Conservation (phyloP, 2,113 vertebrate genomes). For the Zosterops pallidus region DNA sequence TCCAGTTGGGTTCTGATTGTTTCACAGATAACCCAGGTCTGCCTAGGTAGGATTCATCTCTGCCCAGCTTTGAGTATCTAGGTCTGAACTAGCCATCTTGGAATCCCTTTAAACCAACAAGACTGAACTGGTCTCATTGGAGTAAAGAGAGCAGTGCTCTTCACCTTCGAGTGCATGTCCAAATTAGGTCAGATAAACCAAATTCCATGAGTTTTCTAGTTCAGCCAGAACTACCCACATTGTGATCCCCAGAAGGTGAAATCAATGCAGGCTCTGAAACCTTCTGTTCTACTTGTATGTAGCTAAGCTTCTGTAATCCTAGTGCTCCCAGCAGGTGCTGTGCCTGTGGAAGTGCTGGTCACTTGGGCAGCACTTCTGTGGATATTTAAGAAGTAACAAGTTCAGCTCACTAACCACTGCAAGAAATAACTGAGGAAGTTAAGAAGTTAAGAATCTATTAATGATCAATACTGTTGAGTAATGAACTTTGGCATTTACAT, state of each 20-base stretch:
- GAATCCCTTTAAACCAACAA: not conserved
- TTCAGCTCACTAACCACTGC: not conserved
- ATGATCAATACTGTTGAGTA: not conserved
- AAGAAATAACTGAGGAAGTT: not conserved
- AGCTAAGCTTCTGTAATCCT: not conserved
- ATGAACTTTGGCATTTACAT: not conserved
- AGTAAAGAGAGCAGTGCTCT: not conserved
- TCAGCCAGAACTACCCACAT: not conserved
- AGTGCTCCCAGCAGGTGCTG: not conserved
- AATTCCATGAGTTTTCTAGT: not conserved
- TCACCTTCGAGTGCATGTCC: not conserved
- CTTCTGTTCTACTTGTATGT: not conserved
- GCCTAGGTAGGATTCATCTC: not conserved
- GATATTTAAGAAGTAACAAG: not conserved
- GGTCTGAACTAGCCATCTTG: not conserved
- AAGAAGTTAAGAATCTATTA: not conserved
- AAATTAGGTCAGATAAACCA: not conserved
- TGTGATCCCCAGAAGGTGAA: not conserved
- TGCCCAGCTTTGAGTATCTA: not conserved
- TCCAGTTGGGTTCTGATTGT: not conserved
- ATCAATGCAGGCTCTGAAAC: not conserved
- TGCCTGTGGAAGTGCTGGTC: not conserved
- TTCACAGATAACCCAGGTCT: not conserved
- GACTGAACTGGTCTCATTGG: not conserved
- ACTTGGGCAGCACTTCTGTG: not conserved